These are phyloP conservation scores for Hofmannophila pseudospretella DNA, from an alignment of 2,888 invertebrate species.

Conservation along the genomic window DNA sequence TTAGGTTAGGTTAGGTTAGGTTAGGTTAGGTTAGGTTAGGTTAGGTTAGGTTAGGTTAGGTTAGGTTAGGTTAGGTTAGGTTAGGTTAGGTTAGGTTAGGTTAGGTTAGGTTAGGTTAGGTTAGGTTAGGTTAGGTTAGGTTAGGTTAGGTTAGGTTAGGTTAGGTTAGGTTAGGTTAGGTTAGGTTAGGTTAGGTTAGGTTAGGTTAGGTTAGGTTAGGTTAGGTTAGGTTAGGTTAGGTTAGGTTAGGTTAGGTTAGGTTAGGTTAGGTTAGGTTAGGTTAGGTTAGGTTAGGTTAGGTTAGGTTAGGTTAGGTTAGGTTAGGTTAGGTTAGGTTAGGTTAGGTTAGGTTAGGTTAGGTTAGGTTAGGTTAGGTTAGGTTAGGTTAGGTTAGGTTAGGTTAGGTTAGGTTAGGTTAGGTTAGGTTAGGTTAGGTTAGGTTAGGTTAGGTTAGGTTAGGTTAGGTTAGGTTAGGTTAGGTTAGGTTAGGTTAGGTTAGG, in stretches of 20 bases:
- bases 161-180: constrained; percentile 8
- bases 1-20: constrained; percentile 9
- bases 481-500: constrained; percentile 11
- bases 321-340: constrained; percentile 9
- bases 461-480: constrained; percentile 11
- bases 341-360: constrained; percentile 9
- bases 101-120: constrained; percentile 9
- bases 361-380: constrained; percentile 8
- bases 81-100: constrained; percentile 9
- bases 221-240: constrained; percentile 9
- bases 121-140: constrained; percentile 9
- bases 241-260: constrained; percentile 9
- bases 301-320: constrained; percentile 8
- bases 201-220: constrained; percentile 8
- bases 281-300: constrained; percentile 8
- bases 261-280: constrained; percentile 9
- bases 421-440: constrained; percentile 11
- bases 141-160: constrained; percentile 8
- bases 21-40: constrained; percentile 8
- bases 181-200: constrained; percentile 7
- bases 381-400: constrained; percentile 7
- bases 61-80: constrained; percentile 9
- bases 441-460: constrained; percentile 11
- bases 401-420: constrained; percentile 8
- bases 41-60: constrained; percentile 7